Evolutionary conservation across 2,888 invertebrate species (phyloP).

Genomic region (Fragum fragum): DNA sequence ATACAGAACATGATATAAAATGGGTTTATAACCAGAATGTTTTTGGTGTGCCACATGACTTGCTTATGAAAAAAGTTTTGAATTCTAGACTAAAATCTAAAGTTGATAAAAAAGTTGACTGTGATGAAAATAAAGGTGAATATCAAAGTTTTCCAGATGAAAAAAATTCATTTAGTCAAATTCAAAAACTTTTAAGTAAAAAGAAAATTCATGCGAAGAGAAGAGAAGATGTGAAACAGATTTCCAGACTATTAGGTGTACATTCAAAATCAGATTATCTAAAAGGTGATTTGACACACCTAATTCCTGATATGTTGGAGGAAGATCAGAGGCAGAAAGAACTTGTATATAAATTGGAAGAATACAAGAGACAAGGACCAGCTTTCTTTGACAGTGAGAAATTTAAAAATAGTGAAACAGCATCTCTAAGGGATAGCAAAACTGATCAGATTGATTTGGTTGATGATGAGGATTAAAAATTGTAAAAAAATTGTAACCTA

Average conservation of each 20-base stretch:
- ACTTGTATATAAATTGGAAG: background rate
- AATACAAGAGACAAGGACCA: background rate
- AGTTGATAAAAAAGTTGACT: background rate
- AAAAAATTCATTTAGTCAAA: no score
- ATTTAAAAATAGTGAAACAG: background rate
- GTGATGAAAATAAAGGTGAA: background rate
- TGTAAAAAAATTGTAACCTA: no score
- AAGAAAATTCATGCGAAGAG: background rate
- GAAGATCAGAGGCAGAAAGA: background rate
- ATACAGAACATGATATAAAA: background rate
- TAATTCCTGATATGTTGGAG: background rate
- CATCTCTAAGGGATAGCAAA: background rate
- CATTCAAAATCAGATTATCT: background rate
- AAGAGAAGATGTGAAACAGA: conserved; percentile 8
- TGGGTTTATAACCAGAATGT: conserved; percentile 7
- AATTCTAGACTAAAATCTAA: conserved; percentile 7
- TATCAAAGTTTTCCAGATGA: background rate
- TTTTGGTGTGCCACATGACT: conserved; percentile 7
- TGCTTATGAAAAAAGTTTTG: conserved; percentile 12
- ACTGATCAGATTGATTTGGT: no score
- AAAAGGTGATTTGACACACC: background rate
- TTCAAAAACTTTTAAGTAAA: background rate
- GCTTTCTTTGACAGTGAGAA: background rate
- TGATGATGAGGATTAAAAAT: no score
- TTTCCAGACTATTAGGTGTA: conserved; percentile 1